Evolutionary conservation across 1,140 invertebrate species (phyloP).

Genomic region (Ceratosolen fusciceps): DNA sequence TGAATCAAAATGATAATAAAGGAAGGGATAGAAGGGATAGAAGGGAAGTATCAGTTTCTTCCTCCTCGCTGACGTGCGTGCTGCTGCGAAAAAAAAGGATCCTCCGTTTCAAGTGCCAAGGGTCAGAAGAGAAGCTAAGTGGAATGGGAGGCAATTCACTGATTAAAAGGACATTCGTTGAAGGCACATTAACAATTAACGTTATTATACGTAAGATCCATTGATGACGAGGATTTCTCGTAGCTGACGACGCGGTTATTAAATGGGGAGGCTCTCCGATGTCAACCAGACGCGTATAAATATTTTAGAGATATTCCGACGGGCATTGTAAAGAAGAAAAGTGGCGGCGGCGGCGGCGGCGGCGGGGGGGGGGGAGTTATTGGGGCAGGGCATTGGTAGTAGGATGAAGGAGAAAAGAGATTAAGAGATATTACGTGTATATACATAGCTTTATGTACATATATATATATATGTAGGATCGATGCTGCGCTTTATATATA

Average conservation of each 20-base stretch:
- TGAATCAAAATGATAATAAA: background rate
- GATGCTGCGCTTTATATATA: constrained; percentile 32
- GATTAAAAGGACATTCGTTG: background rate
- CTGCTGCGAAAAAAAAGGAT: too few species aligned
- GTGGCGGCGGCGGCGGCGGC: background rate
- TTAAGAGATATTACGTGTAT: constrained; percentile 24
- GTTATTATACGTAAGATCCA: background rate
- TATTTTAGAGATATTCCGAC: constrained; percentile 27
- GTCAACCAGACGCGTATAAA: constrained; percentile 42
- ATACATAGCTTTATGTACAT: constrained; percentile 44
- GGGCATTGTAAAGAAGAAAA: constrained; percentile 23
- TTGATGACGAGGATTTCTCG: background rate
- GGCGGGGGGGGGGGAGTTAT: too few species aligned
- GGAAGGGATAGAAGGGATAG: background rate
- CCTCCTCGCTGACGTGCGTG: background rate
- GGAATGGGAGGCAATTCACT: background rate
- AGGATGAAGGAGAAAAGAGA: constrained; percentile 17
- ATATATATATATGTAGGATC: constrained; percentile 21
- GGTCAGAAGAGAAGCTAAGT: constrained; percentile 28
- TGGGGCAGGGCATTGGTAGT: too few species aligned
- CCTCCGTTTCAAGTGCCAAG: constrained; percentile 56
- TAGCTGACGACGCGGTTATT: constrained; percentile 2
- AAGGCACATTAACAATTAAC: background rate
- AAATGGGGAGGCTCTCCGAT: constrained; percentile 5
- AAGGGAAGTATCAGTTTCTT: constrained; percentile 43